Conservation (phyloP, 2,888 invertebrate genomes). For the Pseudoips prasinana region DNA sequence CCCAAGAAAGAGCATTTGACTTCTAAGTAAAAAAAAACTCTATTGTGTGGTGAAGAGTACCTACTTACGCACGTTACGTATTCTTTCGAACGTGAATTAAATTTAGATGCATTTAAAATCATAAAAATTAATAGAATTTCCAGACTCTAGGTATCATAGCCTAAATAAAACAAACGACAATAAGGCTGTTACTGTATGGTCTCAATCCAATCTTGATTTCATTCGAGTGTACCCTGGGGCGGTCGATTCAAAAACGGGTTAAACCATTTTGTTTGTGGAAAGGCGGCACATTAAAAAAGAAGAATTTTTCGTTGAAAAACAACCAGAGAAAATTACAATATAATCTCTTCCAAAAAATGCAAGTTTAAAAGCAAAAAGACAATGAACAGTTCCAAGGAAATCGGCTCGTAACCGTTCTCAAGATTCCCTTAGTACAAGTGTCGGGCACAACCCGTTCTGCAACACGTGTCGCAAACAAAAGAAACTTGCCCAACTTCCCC, state of each 20-base stretch:
- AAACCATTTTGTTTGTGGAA: conserved; percentile 34
- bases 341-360: conserved; percentile 45
- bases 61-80: too few relatives aligned
- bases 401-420: conserved; percentile 53
- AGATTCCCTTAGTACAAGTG: conserved; percentile 67
- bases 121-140: too few relatives aligned
- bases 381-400: conserved; percentile 53
- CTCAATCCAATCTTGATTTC: conserved; percentile 44
- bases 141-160: too few relatives aligned
- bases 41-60: too few relatives aligned
- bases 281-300: conserved; percentile 34
- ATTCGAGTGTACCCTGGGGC: conserved; percentile 35
- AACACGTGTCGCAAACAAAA: conserved; percentile 80
- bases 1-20: too few relatives aligned
- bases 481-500: conserved; percentile 64
- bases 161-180: conserved; percentile 24
- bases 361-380: conserved; percentile 50
- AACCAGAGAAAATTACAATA: conserved; percentile 45
- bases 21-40: too few relatives aligned
- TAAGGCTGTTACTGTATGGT: conserved; percentile 45
- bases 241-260: conserved; percentile 38
- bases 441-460: conserved; percentile 76
- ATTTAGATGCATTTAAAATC: too few relatives aligned
- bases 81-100: too few relatives aligned
- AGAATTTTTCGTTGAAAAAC: conserved; percentile 41